phyloP scores from a whole-genome alignment of 2,113 vertebrate genomes.

The Triplophysa dalaica region DNA sequence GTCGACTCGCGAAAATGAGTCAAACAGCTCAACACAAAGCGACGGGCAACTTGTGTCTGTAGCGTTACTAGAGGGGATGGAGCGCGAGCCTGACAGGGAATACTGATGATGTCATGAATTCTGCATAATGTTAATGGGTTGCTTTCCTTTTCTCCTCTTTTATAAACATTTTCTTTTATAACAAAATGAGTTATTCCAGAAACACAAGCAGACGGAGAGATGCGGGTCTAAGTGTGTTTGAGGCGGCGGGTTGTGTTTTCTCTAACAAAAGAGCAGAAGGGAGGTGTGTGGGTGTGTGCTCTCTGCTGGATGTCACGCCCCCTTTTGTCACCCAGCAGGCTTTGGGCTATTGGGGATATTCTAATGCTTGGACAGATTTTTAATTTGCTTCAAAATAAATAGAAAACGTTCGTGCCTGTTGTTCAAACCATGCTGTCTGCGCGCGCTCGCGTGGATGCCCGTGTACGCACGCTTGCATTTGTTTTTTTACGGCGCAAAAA shows the following conservation, averaged over 20 bases:
- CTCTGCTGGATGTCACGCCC: not conserved
- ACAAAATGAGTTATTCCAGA: not conserved
- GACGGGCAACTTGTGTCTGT: not conserved
- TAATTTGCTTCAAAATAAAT: conserved; percentile 2
- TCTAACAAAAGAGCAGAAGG: conserved; percentile 1
- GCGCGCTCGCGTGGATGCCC: not conserved
- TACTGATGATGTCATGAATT: conserved; percentile 8
- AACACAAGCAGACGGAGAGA: not conserved
- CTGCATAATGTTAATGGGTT: not conserved
- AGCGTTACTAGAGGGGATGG: not conserved
- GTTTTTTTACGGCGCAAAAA: too few species aligned
- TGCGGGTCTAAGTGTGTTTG: not conserved
- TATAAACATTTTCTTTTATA: not conserved
- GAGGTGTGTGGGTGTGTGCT: not conserved
- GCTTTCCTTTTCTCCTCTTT: not conserved
- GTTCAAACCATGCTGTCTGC: not conserved
- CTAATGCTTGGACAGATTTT: not conserved
- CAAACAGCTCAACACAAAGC: conserved; percentile 12
- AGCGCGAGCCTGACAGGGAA: not conserved
- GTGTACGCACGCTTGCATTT: too few species aligned
- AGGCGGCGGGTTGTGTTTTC: not conserved
- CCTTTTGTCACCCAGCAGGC: not conserved
- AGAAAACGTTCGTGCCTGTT: not conserved
- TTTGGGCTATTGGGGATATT: not conserved
- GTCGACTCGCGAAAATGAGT: not conserved